Conservation (phyloP, 1,140 invertebrate genomes). For the Streblospio benedicti region DNA sequence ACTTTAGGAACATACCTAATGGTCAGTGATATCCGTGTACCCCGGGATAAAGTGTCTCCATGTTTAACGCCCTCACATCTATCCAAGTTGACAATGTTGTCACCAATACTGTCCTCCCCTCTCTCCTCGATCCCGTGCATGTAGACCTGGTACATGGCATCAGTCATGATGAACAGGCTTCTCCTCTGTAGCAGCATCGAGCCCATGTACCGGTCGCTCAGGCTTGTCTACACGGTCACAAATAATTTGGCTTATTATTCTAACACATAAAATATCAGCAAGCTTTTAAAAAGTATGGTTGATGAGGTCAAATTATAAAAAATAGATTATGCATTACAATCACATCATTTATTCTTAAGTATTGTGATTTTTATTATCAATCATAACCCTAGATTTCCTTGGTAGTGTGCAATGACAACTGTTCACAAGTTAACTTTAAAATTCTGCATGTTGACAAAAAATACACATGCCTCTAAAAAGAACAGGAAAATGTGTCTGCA, state of each 20-base stretch:
- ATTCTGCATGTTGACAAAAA: not conserved
- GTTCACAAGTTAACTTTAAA: not conserved
- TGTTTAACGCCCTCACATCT: conserved; percentile 22
- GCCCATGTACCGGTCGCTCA: conserved; percentile 43
- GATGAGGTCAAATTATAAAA: not conserved
- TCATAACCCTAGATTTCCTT: not conserved
- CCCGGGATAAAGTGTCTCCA: conserved; percentile 52
- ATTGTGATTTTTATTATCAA: not conserved
- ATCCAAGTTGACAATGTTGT: conserved; percentile 59
- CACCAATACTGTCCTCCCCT: conserved; percentile 59
- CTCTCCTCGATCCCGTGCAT: conserved; percentile 81
- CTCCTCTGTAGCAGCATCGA: conserved; percentile 72
- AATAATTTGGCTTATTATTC: not conserved
- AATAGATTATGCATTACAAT: not conserved
- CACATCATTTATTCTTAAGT: not conserved
- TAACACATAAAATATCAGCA: not conserved
- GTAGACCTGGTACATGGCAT: conserved; percentile 73
- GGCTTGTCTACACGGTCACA: conserved; percentile 15
- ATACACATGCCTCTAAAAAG: not conserved
- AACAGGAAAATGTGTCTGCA: not conserved
- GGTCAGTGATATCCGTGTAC: conserved; percentile 78
- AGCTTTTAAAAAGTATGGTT: not conserved
- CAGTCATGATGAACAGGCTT: conserved; percentile 76
- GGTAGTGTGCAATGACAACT: not conserved
- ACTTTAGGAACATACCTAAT: conserved; percentile 88